Evolutionary conservation across 2,888 invertebrate species (phyloP).

Genomic region (Parthenolecanium corni): DNA sequence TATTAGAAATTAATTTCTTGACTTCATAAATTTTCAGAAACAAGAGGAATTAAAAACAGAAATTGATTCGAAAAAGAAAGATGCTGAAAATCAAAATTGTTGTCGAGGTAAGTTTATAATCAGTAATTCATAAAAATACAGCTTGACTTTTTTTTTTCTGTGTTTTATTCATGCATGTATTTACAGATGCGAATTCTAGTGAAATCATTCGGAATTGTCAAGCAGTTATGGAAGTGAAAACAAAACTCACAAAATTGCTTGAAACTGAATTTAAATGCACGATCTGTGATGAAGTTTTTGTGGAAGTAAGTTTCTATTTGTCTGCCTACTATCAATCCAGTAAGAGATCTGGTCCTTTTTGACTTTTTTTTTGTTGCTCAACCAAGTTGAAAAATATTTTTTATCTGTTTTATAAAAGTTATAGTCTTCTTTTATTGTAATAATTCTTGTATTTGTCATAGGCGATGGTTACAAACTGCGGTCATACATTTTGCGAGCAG

Average conservation of each 20-base stretch:
- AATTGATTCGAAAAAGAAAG: not conserved
- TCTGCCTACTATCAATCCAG: not conserved
- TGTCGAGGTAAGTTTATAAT: too few relatives aligned
- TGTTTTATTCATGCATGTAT: too few relatives aligned
- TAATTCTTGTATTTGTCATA: not conserved
- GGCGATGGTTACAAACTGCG: conserved; percentile 14
- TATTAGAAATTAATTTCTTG: too few relatives aligned
- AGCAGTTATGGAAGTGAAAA: not conserved
- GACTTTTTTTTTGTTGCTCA: too few relatives aligned
- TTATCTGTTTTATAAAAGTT: not conserved
- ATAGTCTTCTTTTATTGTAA: not conserved
- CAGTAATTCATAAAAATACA: too few relatives aligned
- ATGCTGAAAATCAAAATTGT: not conserved
- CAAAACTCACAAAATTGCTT: conserved; percentile 1
- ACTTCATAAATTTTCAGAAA: not conserved
- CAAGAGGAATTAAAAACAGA: not conserved
- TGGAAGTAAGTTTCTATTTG: not conserved
- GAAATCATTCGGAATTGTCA: not conserved
- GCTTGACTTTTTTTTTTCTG: too few relatives aligned
- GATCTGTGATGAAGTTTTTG: conserved; percentile 15
- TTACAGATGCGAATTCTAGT: too few relatives aligned
- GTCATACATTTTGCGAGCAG: conserved; percentile 2
- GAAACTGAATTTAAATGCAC: conserved; percentile 14
- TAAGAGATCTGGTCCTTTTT: too few relatives aligned
- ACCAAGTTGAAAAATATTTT: too few relatives aligned